These are phyloP conservation scores for Epinotia bilunana DNA, from an alignment of 2,888 invertebrate genomes.

Conservation along the genomic window DNA sequence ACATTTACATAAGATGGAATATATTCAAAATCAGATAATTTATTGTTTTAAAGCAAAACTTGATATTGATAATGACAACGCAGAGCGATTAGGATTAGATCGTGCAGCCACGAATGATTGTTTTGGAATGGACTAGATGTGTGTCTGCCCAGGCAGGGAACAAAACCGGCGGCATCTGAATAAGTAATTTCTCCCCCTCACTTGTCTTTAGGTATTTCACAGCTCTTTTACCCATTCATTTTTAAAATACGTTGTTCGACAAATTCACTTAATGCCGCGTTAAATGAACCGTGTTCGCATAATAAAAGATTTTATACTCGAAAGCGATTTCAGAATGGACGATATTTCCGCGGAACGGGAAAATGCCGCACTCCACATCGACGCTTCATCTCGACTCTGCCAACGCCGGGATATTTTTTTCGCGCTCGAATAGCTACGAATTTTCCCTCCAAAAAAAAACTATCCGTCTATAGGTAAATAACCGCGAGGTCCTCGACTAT, in stretches of 20 bases:
- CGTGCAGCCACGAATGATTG: background rate
- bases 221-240: constrained; percentile 77
- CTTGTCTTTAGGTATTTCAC: constrained; percentile 62
- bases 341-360: constrained; percentile 73
- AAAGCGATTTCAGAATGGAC: constrained; percentile 78
- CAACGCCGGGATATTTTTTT: constrained; percentile 65
- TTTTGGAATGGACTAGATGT: constrained; percentile 4
- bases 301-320: constrained; percentile 83
- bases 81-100: background rate
- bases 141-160: constrained; percentile 18
- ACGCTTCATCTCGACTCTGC: constrained; percentile 62
- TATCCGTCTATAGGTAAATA: constrained; percentile 66
- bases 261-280: constrained; percentile 83
- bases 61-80: too few relatives aligned
- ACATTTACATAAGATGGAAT: too few relatives aligned
- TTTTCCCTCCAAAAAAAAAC: constrained; percentile 59
- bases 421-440: constrained; percentile 61
- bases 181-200: constrained; percentile 59
- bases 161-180: background rate
- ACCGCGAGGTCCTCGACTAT: constrained; percentile 56
- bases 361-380: constrained; percentile 63
- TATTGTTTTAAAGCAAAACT: too few relatives aligned
- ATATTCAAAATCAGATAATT: too few relatives aligned
- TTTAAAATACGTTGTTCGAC: constrained; percentile 81
- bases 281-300: constrained; percentile 82